Percentiles rank a stretch among this genome's conserved stretches.
Conservation (phyloP, 2,888 invertebrate genomes). For the Cactoblastis cactorum region DNA sequence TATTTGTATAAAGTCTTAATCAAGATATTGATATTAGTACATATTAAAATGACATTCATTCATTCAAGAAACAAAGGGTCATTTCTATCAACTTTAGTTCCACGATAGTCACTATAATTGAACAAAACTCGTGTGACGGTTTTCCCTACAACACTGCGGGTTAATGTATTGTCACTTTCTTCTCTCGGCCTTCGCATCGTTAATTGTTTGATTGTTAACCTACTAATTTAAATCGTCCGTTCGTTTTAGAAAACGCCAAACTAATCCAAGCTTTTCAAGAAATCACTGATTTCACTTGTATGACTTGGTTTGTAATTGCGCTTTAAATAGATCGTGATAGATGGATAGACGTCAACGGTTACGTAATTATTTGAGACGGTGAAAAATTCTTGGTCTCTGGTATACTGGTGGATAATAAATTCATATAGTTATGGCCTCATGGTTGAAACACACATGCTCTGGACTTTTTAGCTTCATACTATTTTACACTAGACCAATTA, state of each 20-base stretch:
- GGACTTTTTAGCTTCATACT: not conserved
- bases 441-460: not conserved
- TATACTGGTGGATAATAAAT: conserved; percentile 45
- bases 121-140: conserved; percentile 69
- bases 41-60: not conserved
- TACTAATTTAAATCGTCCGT: conserved; percentile 65
- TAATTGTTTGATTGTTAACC: conserved; percentile 72
- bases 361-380: not conserved
- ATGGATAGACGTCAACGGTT: not conserved
- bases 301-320: conserved; percentile 46
- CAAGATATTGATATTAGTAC: too few species aligned
- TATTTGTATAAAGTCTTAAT: too few species aligned
- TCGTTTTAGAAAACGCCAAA: conserved; percentile 50
- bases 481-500: too few species aligned
- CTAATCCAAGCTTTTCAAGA: conserved; percentile 38
- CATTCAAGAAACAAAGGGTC: not conserved
- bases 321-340: conserved; percentile 18
- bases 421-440: conserved; percentile 7
- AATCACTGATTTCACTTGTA: conserved; percentile 40
- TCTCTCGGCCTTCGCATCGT: conserved; percentile 60
- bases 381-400: conserved; percentile 10
- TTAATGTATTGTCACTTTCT: conserved; percentile 73
- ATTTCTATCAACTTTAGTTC: conserved; percentile 28
- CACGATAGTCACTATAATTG: conserved; percentile 53
- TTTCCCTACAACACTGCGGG: conserved; percentile 68